These are phyloP conservation scores for Centropus bengalensis DNA, from an alignment of 2,113 vertebrate genomes.

Conservation along the genomic window DNA sequence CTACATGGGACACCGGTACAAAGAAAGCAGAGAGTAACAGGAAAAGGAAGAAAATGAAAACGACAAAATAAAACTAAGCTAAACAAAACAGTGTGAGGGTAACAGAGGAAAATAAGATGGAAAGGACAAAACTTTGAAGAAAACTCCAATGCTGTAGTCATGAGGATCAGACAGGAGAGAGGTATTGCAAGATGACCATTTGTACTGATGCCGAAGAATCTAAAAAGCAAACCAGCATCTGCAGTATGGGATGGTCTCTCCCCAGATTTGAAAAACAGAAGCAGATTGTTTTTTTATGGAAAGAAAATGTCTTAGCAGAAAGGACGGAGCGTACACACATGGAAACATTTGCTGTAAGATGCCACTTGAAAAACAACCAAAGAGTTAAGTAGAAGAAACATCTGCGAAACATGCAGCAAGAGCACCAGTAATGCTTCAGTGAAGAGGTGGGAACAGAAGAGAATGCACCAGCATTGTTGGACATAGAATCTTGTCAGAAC, in stretches of 20 bases:
- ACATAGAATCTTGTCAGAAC: slow-evolving; percentile 66
- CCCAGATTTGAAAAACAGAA: slow-evolving; percentile 73
- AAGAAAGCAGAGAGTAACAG: slow-evolving; percentile 65
- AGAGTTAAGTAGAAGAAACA: slow-evolving; percentile 68
- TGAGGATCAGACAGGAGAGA: slow-evolving; percentile 68
- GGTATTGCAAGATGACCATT: slow-evolving; percentile 67
- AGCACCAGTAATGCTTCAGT: slow-evolving; percentile 71
- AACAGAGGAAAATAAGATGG: slow-evolving; percentile 76
- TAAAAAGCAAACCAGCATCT: slow-evolving; percentile 70
- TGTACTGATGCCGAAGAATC: slow-evolving; percentile 65
- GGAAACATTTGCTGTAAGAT: slow-evolving; percentile 76
- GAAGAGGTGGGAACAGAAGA: slow-evolving; percentile 61
- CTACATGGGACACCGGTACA: slow-evolving; percentile 73
- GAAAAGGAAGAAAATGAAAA: slow-evolving; percentile 47
- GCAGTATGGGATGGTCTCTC: slow-evolving; percentile 53
- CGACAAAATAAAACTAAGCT: background rate
- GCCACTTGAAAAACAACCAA: slow-evolving; percentile 76
- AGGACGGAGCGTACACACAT: slow-evolving; percentile 63
- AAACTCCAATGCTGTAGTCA: slow-evolving; percentile 71
- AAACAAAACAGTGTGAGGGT: background rate
- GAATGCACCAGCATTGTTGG: slow-evolving; percentile 66
- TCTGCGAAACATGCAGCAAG: slow-evolving; percentile 74
- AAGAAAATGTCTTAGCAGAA: slow-evolving; percentile 76
- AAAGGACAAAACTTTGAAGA: slow-evolving; percentile 74
- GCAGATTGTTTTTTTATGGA: slow-evolving; percentile 78